Percentiles rank a stretch among this genome's conserved stretches.
phyloP scores from a whole-genome alignment of 2,797 vertebrate species.

The Emydoidea blandingii region DNA sequence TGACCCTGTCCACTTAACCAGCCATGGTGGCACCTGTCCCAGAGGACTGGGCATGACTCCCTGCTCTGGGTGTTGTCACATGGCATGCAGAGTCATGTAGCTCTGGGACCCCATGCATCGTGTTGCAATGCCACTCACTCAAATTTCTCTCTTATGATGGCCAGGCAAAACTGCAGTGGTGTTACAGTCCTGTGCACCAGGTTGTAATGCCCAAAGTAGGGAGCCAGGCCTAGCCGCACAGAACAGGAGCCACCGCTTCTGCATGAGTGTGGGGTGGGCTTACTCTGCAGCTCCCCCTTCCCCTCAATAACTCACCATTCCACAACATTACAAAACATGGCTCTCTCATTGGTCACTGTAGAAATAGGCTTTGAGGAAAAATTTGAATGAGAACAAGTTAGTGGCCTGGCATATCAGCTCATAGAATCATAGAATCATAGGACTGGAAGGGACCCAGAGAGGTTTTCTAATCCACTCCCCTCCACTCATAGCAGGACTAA shows the following conservation, averaged over 20 bases:
- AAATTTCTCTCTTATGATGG: neutral
- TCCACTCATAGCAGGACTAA: too few species aligned
- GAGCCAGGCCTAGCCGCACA: neutral
- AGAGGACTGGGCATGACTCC: too few species aligned
- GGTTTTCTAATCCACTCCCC: too few species aligned
- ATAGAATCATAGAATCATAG: too few species aligned
- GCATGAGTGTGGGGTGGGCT: neutral
- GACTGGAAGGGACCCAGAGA: too few species aligned
- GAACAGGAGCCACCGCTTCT: neutral
- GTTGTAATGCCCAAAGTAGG: neutral
- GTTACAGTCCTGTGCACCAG: neutral
- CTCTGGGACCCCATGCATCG: neutral
- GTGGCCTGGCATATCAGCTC: neutral
- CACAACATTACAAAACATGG: neutral
- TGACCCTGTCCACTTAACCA: neutral
- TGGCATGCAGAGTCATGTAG: neutral
- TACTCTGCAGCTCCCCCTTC: neutral
- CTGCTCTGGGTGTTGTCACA: neutral
- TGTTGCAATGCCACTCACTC: neutral
- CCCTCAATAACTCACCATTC: neutral
- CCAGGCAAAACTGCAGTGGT: neutral
- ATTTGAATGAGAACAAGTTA: neutral
- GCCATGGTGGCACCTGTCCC: neutral
- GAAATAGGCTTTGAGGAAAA: accelerated
- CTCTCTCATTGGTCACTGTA: accelerated